Base-by-base conservation (phyloP, 2,888 invertebrate species). In the Nomada flava region DNA sequence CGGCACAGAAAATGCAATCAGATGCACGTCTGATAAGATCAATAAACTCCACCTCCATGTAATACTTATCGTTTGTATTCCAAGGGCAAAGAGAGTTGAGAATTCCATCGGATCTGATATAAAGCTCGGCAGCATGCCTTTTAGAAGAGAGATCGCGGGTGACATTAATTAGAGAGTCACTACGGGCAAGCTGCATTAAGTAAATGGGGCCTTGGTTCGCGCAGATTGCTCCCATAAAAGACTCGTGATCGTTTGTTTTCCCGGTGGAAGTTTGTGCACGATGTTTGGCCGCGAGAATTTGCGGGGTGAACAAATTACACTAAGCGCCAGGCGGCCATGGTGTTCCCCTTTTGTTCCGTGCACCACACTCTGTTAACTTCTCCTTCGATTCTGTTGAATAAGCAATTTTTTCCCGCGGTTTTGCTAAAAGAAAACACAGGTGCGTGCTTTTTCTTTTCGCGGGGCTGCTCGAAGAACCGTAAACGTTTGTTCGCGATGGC, bases 121-220 rank as follows among this genome's bases (percentile, higher is more conserved):
- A 69, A 44, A 72, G 47, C 52, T 52, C 23, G 59, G 57, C 68
- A 72, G 59, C 80, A 44, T 44, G 52, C 63, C 72, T 64, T 79
- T 79, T 18, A 52, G 68, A 70, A 69, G 68, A 60, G 75, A 63
- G 69, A 80, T 75, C 81, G 67, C 67, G 70, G 70, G 65, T 70
- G 82, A 80, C 82, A 80, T 82, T 82, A 82, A 82, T 82, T 82
- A 80, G 81, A 52, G 59, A 82, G 81, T 79, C 82, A 60, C 26
- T 67, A 71, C 67, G 62, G 65, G 57, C 81, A 55, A 20, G 75
- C 81, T 82, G 81, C 82, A 76, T 82, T 72, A 82, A 81, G 82
- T 69, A 82, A 82, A 76, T 81, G 81, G 72, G 29, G 50, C 18
- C 57, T 53, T 4, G 57, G 71, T 72, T 69, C 73, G 81, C 68